These are phyloP conservation scores for Caradrina kadenii DNA, from an alignment of 2,888 invertebrate genomes.

Conservation along the genomic window DNA sequence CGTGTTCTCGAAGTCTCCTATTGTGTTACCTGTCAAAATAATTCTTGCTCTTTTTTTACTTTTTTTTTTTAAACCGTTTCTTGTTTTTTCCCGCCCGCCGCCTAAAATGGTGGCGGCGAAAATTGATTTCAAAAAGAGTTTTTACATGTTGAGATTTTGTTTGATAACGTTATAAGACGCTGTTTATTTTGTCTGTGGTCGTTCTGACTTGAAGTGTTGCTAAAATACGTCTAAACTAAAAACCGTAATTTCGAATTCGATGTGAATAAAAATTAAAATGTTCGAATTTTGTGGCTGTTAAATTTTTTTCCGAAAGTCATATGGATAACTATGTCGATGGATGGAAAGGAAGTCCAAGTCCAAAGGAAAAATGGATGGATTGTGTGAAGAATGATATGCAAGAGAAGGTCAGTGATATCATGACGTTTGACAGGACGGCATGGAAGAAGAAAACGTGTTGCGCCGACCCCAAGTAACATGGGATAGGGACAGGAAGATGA, in stretches of 20 bases:
- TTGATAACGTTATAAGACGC: conserved; percentile 45
- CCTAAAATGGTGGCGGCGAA: conserved; percentile 63
- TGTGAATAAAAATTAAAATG: not conserved
- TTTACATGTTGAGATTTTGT: conserved; percentile 41
- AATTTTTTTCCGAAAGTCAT: no score
- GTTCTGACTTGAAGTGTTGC: conserved; percentile 10
- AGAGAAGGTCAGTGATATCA: no score
- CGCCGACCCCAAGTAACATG: no score
- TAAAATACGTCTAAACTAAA: conserved; percentile 31
- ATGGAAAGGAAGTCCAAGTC: no score
- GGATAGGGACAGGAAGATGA: no score
- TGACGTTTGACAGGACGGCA: no score
- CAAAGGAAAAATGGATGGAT: no score
- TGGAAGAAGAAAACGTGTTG: no score
- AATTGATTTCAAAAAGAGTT: conserved; percentile 61
- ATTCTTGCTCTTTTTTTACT: conserved; percentile 75
- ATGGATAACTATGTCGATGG: no score
- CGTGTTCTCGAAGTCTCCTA: conserved; percentile 75
- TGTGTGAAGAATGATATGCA: no score
- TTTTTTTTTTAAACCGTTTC: conserved; percentile 73
- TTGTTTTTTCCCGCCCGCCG: conserved; percentile 64
- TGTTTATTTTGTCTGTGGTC: conserved; percentile 57
- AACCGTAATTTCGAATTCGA: not conserved
- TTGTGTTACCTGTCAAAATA: conserved; percentile 87
- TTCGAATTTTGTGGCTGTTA: not conserved